A percentile compares a stretch with the other conserved stretches of the same genome.
Evolutionary conservation across 2,888 invertebrate species (phyloP).

Genomic region (Trachelus iudaicus): DNA sequence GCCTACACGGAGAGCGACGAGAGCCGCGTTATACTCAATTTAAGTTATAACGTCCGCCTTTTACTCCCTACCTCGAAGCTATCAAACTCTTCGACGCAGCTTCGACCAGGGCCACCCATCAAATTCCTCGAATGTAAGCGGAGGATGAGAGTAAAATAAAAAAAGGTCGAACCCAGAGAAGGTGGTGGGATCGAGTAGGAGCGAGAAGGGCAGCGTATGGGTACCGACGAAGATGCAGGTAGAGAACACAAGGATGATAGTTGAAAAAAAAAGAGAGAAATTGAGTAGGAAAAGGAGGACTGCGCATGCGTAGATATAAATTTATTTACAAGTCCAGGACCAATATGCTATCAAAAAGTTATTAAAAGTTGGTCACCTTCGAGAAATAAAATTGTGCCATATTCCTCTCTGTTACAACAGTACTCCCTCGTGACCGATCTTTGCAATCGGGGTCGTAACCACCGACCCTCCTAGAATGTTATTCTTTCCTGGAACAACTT

Average conservation of each 20-base stretch:
- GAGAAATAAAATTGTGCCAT: conserved; percentile 46
- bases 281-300: background rate
- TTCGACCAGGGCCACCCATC: background rate
- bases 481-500: background rate
- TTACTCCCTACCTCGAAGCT: background rate
- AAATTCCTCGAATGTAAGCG: background rate
- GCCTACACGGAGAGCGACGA: background rate
- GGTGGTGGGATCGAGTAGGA: background rate
- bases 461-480: background rate
- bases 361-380: conserved; percentile 52
- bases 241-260: background rate
- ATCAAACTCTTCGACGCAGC: background rate
- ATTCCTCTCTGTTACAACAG: conserved; percentile 8
- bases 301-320: conserved; percentile 31
- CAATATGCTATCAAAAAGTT: conserved; percentile 53
- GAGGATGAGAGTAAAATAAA: background rate
- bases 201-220: background rate
- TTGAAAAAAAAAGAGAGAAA: background rate
- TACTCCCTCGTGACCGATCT: conserved; percentile 42
- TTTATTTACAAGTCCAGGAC: conserved; percentile 48
- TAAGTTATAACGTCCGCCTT: background rate
- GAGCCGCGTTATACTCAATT: background rate
- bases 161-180: background rate
- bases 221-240: background rate
- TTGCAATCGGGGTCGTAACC: conserved; percentile 4